These are phyloP conservation scores for Zapornia atra DNA, from an alignment of 2,113 vertebrate genomes.

Conservation along the genomic window DNA sequence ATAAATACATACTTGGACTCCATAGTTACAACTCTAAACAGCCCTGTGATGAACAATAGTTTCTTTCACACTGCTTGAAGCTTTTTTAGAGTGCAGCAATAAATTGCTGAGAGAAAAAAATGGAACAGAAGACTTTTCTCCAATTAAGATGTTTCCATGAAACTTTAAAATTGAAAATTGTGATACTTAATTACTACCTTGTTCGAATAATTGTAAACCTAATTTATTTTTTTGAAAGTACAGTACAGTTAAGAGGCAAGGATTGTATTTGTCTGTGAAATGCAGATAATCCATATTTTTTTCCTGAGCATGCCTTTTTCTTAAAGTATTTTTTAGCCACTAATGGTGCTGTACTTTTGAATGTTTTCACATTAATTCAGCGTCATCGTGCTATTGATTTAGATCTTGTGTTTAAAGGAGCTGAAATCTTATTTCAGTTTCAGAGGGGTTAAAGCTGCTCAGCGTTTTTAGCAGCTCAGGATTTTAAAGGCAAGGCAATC, in stretches of 20 bases:
- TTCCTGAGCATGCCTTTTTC: neutral
- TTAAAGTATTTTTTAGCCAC: neutral
- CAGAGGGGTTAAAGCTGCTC: neutral
- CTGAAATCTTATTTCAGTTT: neutral
- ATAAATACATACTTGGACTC: constrained; percentile 18
- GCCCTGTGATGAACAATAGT: neutral
- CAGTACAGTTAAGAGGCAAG: neutral
- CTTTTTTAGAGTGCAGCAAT: neutral
- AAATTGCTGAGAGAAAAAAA: neutral
- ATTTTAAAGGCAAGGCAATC: constrained; percentile 1
- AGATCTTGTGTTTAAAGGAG: neutral
- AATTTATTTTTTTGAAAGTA: neutral
- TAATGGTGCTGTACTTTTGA: neutral
- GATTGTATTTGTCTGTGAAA: neutral
- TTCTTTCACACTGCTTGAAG: neutral
- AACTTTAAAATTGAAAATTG: neutral
- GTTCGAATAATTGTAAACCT: neutral
- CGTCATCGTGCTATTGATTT: neutral
- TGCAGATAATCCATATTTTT: neutral
- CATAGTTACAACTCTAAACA: constrained; percentile 24
- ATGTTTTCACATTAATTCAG: neutral
- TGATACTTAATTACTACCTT: neutral
- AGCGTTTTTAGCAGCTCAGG: neutral
- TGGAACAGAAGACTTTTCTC: neutral
- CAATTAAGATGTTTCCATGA: neutral